Percentiles rank a stretch among this genome's conserved stretches.
phyloP scores from a whole-genome alignment of 2,113 vertebrate species.

The Etheostoma spectabile region DNA sequence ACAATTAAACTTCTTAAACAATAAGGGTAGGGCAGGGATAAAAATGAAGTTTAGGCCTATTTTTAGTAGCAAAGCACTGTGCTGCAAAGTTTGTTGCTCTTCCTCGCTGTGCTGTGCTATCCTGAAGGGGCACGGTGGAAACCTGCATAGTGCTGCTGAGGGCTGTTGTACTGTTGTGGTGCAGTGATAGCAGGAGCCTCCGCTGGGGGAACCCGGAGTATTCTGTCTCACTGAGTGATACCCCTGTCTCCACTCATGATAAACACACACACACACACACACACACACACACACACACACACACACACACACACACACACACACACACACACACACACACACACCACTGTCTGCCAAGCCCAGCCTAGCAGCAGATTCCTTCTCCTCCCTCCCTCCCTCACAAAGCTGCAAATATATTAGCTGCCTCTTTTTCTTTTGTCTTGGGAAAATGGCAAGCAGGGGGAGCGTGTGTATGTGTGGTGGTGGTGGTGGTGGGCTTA shows the following conservation, averaged over 20 bases:
- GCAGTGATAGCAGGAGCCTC: constrained; percentile 78
- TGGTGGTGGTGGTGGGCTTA: constrained; percentile 29
- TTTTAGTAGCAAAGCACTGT: constrained; percentile 51
- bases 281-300: constrained; percentile 36
- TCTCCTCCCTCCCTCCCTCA: constrained; percentile 47
- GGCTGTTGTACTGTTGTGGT: constrained; percentile 64
- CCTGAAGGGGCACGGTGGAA: constrained; percentile 60
- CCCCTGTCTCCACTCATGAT: constrained; percentile 86
- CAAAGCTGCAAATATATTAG: constrained; percentile 85
- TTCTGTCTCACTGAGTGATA: constrained; percentile 88
- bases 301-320: constrained; percentile 20
- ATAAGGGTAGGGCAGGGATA: constrained; percentile 49
- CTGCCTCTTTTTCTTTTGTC: constrained; percentile 86
- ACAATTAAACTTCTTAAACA: constrained; percentile 43
- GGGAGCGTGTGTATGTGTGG: constrained; percentile 36
- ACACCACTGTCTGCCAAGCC: constrained; percentile 69
- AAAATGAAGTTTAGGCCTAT: constrained; percentile 69
- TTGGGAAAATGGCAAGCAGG: constrained; percentile 79
- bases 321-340: constrained; percentile 70
- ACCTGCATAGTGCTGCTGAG: constrained; percentile 66
- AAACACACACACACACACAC: constrained; percentile 73
- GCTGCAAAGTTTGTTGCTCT: constrained; percentile 63
- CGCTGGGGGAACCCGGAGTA: constrained; percentile 82
- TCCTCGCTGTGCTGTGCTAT: constrained; percentile 51
- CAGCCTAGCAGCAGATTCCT: constrained; percentile 76